These are phyloP conservation scores for Dicranocentrus wangi DNA, from an alignment of 2,888 invertebrate genomes.

Conservation along the genomic window DNA sequence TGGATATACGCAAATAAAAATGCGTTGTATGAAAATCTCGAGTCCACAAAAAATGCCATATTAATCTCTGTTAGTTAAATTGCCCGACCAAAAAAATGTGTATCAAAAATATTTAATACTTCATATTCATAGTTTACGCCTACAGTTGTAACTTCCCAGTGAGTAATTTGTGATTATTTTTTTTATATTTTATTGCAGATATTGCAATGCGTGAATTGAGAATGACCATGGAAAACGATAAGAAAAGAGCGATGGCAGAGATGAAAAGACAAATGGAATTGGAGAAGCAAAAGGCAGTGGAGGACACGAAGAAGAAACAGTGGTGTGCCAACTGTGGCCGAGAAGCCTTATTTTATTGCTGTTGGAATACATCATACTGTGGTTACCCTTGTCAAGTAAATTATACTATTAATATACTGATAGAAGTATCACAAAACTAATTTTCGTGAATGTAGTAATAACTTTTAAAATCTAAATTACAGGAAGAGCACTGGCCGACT, in stretches of 20 bases:
- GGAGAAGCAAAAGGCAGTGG: slow-evolving; percentile 83
- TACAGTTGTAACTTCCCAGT: too few species aligned
- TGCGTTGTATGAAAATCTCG: too few species aligned
- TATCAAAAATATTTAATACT: too few species aligned
- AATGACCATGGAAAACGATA: slow-evolving; percentile 82
- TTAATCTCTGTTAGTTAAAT: too few species aligned
- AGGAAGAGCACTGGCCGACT: slow-evolving; percentile 86
- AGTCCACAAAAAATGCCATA: too few species aligned
- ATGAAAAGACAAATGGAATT: slow-evolving; percentile 81
- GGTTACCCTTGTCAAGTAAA: slow-evolving; percentile 86
- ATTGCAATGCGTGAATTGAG: slow-evolving; percentile 82
- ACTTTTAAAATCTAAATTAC: slow-evolving; percentile 33
- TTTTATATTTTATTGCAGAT: slow-evolving; percentile 79
- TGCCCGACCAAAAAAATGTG: too few species aligned
- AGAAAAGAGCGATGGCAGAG: slow-evolving; percentile 80
- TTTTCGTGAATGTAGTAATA: too few species aligned
- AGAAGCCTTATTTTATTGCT: slow-evolving; percentile 94
- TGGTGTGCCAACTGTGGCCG: slow-evolving; percentile 93
- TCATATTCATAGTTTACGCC: too few species aligned
- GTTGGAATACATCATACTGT: slow-evolving; percentile 97
- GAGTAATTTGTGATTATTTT: too few species aligned
- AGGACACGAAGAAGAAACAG: slow-evolving; percentile 88
- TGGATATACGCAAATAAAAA: too few species aligned
- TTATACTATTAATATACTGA: background rate
- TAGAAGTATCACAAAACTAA: too few species aligned